Evolutionary conservation across 2,888 invertebrate species (phyloP), one percentile per base, ranked within the genome.

Genomic region (Drosophila crucigera): DNA sequence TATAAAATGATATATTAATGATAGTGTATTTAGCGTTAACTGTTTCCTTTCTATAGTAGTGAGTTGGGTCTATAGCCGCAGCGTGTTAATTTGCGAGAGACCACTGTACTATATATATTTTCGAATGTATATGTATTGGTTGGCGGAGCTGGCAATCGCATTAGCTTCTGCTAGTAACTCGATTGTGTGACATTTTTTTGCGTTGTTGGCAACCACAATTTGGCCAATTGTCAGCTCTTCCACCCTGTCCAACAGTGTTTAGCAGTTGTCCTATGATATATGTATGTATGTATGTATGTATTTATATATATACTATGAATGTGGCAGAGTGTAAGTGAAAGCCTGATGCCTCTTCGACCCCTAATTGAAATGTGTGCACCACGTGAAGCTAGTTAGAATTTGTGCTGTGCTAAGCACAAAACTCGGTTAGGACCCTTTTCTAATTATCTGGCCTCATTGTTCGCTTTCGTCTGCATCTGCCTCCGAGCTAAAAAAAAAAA

Each of bases 331-430:
- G 22, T 28, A 37, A 53, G 53, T 25, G 43, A 58, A 37, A 19
- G 53, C 25, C 37, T 28, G 54, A 11, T 55, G 22, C 49, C 56
- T 50, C 1, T 30, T 31, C 31, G 53, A 30, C 58, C 22, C 30
- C 68, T 83, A 84, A 83, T 84, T 84, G 84, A 84, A 84, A 82
- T 78, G 73, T 80, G 59, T 68, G 50, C 41, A 33, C 47, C 64
- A 62, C 53, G 35, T 41, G 37, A 43, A 60, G 49, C 56, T 43
- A 39, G 69, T 63, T 60, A n/a, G 55, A 55, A 56, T 81, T 81
- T 76, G 7, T 69, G 79, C 79, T 63, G 70, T 30, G 62, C 65
- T 71, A 59, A 75, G 74, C 82, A 71, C 41, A 68, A 73, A 69
- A 49, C 22, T 25, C 30, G 52, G 35, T 39, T 67, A n/a, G 67